Base-by-base conservation (phyloP, 2,888 invertebrate species). In the Gastrophysa polygoni region DNA sequence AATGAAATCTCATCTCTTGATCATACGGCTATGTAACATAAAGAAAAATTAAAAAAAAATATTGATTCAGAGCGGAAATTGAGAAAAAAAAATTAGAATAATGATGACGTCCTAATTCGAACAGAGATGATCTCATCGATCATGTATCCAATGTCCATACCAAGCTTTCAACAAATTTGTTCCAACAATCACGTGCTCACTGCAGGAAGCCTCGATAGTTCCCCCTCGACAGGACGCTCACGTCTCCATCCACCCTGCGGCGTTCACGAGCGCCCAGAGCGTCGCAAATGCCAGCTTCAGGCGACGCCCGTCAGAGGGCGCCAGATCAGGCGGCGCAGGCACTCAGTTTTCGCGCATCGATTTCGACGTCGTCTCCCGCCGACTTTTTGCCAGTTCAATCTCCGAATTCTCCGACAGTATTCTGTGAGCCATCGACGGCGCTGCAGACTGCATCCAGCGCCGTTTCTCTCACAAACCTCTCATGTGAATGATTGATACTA, bases 261-360 rank as follows among this genome's bases (percentile, higher is more conserved):
- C 16, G 16, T 21, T 2, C 20, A 8, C 18, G 48, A 21, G 59
- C 52, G 55, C 4, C 14, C 38, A 4, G n/a, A 14, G 38, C 38
- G 44, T 49, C 20, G 64, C 57, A 61, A 68, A 66, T 64, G 67
- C 47, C 51, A 72, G 71, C 69, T 74, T 71, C 60, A 60, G 65
- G 63, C 71, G 73, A 68, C 70, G 64, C 66, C 75, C 77, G 73
- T 75, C 72, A 76, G 77, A 68, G 74, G 76, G 73, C 38, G 14
- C 6, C 38, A 34, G 4, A 44, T 73, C 68, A 68, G 68, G 72
- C 48, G 60, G 66, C 73, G 78, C 77, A 75, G 75, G 76, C 76
- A 74, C 75, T 46, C 64, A 52, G 54, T 65, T 59, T 71, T 69
- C 72, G 77, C 78, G 77, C 77, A 79, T 79, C 77, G 79, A 79